Base-by-base conservation (phyloP, 2,888 invertebrate species). In the Lepidochrysops patricia region DNA sequence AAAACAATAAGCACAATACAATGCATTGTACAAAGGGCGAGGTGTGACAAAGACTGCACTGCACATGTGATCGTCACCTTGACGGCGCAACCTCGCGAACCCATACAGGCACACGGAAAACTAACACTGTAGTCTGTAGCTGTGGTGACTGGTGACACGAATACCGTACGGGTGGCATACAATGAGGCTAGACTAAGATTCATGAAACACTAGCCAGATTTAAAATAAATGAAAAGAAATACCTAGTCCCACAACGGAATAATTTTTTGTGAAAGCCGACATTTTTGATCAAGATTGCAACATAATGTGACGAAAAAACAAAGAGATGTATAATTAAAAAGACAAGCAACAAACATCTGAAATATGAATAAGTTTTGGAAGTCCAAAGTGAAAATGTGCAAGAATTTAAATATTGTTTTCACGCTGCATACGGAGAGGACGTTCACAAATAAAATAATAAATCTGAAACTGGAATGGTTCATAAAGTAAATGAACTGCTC, bases 1-100 rank as follows among this genome's bases (percentile, higher is more conserved):
- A 7, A 54, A 27, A 29, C 54, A 54, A 27, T 15, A 54, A 29
- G 25, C 15, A 37, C 13, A 37, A 57, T 23, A 12, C 23, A 48
- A 23, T 13, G 48, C n/a, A 15, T 9, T 58, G 32, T 15, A 56
- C 29, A 32, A 32, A 56, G 15, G 34, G 32, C 32, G 32, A 58
- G 29, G 49, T 49, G 25, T 49, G 50, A 58, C 61, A 60, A 57
- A 57, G 59, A 57, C 13, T 37, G 19, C 23, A 37, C 6, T 58
- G 49, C 29, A 58, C 54, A 49, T 34, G 37, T 50, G 49, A 25
- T 27, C 6, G 57, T 62, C 57, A 60, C 62, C 62, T 62, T 60
- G 62, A 57, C 60, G 52, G 49, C 43, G 26, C 35, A 58, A 52
- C 61, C 61, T 61, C 57, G 34, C 35, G 23, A 15, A 23, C 34